Percentiles rank a stretch among this genome's conserved stretches.
Conservation (phyloP, 1,140 invertebrate genomes). For the Drosophila gunungcola region DNA sequence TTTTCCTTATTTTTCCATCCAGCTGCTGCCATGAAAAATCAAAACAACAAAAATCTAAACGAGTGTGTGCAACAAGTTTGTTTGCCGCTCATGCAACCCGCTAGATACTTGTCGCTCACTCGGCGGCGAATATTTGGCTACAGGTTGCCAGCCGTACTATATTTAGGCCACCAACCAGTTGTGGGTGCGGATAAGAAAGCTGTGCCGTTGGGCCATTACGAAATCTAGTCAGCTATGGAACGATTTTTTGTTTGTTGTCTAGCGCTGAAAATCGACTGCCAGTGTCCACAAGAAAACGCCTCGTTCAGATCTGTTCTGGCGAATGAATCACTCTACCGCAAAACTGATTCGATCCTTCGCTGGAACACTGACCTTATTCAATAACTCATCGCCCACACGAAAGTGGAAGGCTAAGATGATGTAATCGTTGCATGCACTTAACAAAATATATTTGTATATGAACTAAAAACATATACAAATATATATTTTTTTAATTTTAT, state of each 20-base stretch:
- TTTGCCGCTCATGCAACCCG: conserved; percentile 53
- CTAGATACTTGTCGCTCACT: conserved; percentile 53
- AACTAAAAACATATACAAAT: too few species aligned
- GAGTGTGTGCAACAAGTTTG: conserved; percentile 55
- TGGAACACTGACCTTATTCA: conserved; percentile 68
- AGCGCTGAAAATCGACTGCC: conserved; percentile 11
- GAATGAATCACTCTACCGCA: conserved; percentile 28
- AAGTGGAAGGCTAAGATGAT: conserved; percentile 4
- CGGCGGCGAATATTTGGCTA: conserved; percentile 36
- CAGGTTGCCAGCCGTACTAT: conserved; percentile 51
- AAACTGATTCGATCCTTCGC: conserved; percentile 16
- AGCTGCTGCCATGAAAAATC: conserved; percentile 4
- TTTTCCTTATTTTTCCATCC: conserved; percentile 7
- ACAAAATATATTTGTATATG: conserved; percentile 10
- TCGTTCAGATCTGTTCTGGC: conserved; percentile 28
- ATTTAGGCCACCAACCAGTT: conserved; percentile 58
- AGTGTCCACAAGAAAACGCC: conserved; percentile 2
- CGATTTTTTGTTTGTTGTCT: conserved; percentile 7
- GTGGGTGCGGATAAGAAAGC: conserved; percentile 56
- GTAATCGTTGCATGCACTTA: conserved; percentile 15
- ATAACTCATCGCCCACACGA: conserved; percentile 58
- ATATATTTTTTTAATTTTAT: too few species aligned
- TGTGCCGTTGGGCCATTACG: conserved; percentile 23
- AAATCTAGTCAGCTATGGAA: conserved; percentile 13
- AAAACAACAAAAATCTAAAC: conserved; percentile 28